Evolutionary conservation across 2,113 vertebrate species (phyloP).

Genomic region (Phrynosoma platyrhinos): DNA sequence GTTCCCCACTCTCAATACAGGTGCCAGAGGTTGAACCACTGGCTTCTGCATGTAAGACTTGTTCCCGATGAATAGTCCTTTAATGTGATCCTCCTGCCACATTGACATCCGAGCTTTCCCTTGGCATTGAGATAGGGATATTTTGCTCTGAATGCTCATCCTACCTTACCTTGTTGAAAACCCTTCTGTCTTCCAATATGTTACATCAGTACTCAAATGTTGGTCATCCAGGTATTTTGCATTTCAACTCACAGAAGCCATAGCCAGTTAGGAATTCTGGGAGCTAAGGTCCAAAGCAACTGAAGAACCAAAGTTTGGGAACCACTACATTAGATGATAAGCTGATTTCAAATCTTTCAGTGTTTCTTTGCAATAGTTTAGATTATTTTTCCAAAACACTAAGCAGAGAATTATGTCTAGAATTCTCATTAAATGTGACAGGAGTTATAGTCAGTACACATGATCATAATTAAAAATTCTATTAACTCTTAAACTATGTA

Average conservation of each 20-base stretch:
- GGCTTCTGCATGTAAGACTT: background rate
- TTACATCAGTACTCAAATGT: too few relatives aligned
- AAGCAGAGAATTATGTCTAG: background rate
- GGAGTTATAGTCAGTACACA: background rate
- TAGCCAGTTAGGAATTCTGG: too few relatives aligned
- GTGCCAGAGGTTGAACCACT: background rate
- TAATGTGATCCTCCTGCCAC: background rate
- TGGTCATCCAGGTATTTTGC: too few relatives aligned
- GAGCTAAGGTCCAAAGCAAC: too few relatives aligned
- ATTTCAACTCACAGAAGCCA: too few relatives aligned
- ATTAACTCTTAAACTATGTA: background rate
- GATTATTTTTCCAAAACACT: background rate
- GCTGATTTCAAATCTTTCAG: background rate
- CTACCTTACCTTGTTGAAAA: background rate
- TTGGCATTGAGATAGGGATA: background rate
- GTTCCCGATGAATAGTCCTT: background rate
- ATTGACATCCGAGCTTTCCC: background rate
- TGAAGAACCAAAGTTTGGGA: too few relatives aligned
- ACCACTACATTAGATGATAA: background rate
- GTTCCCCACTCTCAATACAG: background rate
- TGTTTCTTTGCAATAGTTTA: background rate
- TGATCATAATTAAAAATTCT: constrained; percentile 16
- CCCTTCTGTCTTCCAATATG: background rate
- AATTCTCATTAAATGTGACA: constrained; percentile 24
- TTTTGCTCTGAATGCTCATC: background rate